Conservation (phyloP, 2,113 vertebrate genomes). For the Chascanopsetta lugubris region DNA sequence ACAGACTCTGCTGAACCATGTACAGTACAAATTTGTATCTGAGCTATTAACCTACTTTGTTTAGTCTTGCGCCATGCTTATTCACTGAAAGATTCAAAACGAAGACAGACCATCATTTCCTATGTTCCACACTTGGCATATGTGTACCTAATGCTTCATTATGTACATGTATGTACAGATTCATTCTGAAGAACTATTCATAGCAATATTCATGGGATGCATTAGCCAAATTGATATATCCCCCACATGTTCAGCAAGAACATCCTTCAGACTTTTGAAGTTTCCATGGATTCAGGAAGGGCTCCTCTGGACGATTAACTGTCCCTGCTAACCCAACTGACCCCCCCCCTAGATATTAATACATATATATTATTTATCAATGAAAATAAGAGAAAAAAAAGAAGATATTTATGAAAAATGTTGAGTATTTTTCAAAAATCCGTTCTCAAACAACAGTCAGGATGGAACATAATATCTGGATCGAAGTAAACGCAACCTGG, state of each 20-base stretch:
- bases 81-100: conserved; percentile 84
- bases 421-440: conserved; percentile 67
- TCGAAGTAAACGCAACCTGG: conserved; percentile 50
- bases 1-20: conserved; percentile 87
- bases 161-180: conserved; percentile 81
- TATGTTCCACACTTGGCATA: conserved; percentile 75
- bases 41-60: conserved; percentile 84
- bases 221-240: conserved; percentile 73
- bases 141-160: conserved; percentile 83
- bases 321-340: conserved; percentile 69
- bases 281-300: conserved; percentile 75
- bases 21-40: conserved; percentile 86
- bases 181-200: conserved; percentile 75
- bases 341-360: conserved; percentile 63
- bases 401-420: conserved; percentile 64
- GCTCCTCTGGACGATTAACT: conserved; percentile 70
- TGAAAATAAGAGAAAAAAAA: conserved; percentile 52
- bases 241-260: conserved; percentile 62
- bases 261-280: conserved; percentile 63
- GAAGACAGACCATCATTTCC: conserved; percentile 77
- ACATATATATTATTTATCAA: conserved; percentile 75
- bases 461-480: conserved; percentile 39
- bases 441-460: conserved; percentile 60
- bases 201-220: conserved; percentile 81
- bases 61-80: conserved; percentile 90